Evolutionary conservation across 2,113 vertebrate genomes (phyloP), one percentile per base, ranked within the genome.

Genomic region (Amblyornis subalaris): DNA sequence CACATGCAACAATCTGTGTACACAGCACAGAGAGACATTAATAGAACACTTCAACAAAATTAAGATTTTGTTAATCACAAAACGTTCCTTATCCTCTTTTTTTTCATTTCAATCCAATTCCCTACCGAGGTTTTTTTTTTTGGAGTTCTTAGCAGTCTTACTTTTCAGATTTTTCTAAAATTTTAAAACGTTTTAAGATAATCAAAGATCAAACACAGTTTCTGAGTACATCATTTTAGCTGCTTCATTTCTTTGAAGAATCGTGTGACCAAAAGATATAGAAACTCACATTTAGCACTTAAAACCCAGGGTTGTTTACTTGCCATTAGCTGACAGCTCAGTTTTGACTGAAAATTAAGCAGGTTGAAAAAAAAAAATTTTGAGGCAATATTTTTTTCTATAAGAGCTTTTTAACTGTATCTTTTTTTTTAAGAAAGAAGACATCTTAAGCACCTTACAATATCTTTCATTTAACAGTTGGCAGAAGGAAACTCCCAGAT

Each of bases 381-480:
- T 65, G 21, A 95, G 85, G 60, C 20, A 79, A 53, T 14, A 18
- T 6, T 58, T 54, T 71, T 88, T 79, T 72, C 54, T 35, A 13
- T 61, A 66, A 93, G 67, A 57, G 44, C n/a, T 79, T 77, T 85
- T 85, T 88, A 96, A 77, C 86, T 87, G 65, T 53, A 86, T 89
- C 94, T 89, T 67, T 69, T 82, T 54, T 54, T 66, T 40, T 48
- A 95, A 97, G 93, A 96, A 96, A 95, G 75, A 96, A 75, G 94
- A 96, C 92, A 94, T 97, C 95, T 97, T 97, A 97, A 97, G 95
- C 95, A 98, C 93, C 96, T 97, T 95, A 94, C 96, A 96, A 95
- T 97, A 96, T 98, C 98, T 98, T 98, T 98, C 98, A 98, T 98
- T 97, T 98, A 97, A 97, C 94, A 97, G 81, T 94, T 97, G 98